Conservation (phyloP, 1,140 invertebrate genomes). For the Pogonognathellus flavescens region DNA sequence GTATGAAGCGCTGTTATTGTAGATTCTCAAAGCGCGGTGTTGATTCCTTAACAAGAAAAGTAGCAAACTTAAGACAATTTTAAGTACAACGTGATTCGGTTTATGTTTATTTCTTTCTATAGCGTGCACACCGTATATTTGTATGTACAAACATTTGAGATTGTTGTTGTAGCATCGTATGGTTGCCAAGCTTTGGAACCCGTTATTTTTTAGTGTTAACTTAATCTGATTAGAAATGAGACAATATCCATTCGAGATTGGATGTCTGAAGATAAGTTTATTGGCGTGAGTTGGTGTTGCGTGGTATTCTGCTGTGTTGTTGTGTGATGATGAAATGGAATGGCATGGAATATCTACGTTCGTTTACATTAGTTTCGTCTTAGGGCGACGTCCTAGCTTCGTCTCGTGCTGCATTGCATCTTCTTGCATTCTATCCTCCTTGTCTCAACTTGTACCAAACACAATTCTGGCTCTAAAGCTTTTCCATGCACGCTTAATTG, state of each 20-base stretch:
- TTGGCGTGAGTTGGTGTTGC: slow-evolving; percentile 12
- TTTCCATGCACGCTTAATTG: too few relatives aligned
- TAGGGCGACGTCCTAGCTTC: too few relatives aligned
- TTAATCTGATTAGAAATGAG: slow-evolving; percentile 64
- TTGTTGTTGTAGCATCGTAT: neutral
- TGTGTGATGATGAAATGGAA: neutral
- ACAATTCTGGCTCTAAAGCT: too few relatives aligned
- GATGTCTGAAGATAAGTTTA: slow-evolving; percentile 54
- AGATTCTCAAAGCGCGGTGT: too few relatives aligned
- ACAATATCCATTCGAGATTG: slow-evolving; percentile 57
- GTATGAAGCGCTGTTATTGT: too few relatives aligned
- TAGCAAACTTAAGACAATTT: too few relatives aligned
- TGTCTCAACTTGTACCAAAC: neutral
- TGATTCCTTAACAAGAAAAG: too few relatives aligned
- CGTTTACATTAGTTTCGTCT: too few relatives aligned
- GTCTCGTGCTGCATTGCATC: too few relatives aligned
- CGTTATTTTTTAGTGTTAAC: slow-evolving; percentile 62
- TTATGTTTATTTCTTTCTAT: too few relatives aligned
- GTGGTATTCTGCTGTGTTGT: neutral
- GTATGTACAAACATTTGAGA: neutral
- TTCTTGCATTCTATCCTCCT: neutral
- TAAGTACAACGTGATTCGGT: too few relatives aligned
- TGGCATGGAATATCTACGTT: neutral
- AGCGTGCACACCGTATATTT: too few relatives aligned
- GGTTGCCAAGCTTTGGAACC: slow-evolving; percentile 47